Evolutionary conservation across 2,113 vertebrate genomes (phyloP).

Genomic region (Phodopus roborovskii): DNA sequence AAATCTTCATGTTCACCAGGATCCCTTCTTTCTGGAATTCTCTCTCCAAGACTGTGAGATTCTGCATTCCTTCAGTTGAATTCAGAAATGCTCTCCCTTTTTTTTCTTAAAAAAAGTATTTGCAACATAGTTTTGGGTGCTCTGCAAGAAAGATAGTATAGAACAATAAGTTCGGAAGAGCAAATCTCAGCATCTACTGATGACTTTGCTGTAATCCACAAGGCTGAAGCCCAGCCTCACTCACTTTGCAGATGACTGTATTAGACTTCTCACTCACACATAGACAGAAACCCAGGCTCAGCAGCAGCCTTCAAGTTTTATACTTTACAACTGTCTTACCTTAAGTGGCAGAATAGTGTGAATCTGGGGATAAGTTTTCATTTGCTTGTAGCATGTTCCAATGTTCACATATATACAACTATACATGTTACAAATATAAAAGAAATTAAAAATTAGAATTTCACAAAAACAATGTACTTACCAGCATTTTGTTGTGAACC

Average conservation of each 20-base stretch:
- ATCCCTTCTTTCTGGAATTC: not conserved
- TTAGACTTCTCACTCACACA: not conserved
- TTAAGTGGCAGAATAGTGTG: not conserved
- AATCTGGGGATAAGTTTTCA: not conserved
- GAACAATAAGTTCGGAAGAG: not conserved
- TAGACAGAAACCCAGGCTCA: not conserved
- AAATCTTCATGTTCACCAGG: not conserved
- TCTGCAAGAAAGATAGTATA: not conserved
- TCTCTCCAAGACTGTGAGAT: not conserved
- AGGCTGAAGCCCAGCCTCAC: not conserved
- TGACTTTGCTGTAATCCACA: fast-evolving
- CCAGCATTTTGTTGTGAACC: not conserved
- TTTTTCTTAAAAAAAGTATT: not conserved
- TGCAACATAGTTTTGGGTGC: not conserved
- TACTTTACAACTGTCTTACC: not conserved
- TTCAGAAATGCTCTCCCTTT: not conserved
- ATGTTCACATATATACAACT: not conserved
- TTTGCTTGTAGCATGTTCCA: not conserved
- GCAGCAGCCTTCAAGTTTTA: not conserved
- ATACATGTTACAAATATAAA: not conserved
- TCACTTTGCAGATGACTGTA: not conserved
- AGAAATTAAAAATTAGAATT: not conserved
- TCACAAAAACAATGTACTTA: not conserved
- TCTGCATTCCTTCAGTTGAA: not conserved
- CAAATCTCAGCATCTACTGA: not conserved